These are phyloP conservation scores for Halichondria panicea DNA, from an alignment of 37 sponge, comb jelly and placozoan species.

Conservation along the genomic window DNA sequence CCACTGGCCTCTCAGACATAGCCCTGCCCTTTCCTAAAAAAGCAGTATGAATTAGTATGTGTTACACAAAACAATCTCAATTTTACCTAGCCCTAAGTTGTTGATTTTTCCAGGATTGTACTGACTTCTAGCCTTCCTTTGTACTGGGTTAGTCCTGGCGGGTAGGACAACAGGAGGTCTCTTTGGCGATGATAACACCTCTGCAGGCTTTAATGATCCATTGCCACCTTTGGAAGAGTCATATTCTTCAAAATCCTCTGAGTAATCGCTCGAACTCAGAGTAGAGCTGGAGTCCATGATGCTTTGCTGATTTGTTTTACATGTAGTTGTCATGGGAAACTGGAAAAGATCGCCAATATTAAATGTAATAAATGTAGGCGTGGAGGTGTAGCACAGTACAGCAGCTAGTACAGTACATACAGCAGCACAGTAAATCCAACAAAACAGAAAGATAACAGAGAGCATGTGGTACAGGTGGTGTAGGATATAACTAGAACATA, in stretches of 20 bases:
- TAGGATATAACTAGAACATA: no score
- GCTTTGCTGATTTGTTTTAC: no score
- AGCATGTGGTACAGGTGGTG: no score
- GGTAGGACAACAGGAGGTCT: not conserved
- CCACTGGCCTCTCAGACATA: not conserved
- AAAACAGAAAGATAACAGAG: no score
- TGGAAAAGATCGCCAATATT: no score
- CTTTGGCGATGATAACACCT: not conserved
- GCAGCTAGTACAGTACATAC: no score
- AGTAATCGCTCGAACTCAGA: constrained; percentile 21
- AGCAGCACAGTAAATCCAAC: no score
- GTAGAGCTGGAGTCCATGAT: no score
- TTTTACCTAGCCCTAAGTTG: not conserved
- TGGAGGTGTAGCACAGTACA: no score
- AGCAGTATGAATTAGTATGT: not conserved
- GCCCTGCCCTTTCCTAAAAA: not conserved
- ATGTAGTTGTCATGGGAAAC: no score
- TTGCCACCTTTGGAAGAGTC: not conserved
- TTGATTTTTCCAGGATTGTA: not conserved
- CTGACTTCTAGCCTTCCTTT: not conserved
- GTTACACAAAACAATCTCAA: not conserved
- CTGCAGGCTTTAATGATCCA: not conserved
- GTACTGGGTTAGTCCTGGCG: not conserved
- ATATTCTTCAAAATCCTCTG: constrained; percentile 39
- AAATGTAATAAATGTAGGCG: no score